Conservation (phyloP, 1,140 invertebrate genomes). For the Sminthurides bifidus region DNA sequence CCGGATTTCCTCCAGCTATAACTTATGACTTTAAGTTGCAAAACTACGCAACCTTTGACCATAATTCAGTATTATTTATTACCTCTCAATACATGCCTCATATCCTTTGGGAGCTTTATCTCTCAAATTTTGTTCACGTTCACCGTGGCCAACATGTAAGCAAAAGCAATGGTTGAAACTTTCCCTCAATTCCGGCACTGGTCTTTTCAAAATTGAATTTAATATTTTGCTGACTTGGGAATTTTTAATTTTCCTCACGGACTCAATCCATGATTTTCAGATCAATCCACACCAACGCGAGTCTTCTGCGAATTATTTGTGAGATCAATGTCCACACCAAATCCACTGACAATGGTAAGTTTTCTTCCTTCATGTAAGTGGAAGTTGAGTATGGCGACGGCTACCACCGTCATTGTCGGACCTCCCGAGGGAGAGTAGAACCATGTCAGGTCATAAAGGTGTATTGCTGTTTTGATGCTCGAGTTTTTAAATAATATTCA, state of each 20-base stretch:
- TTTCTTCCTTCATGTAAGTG: background rate
- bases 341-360: constrained; percentile 28
- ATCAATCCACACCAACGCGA: constrained; percentile 14
- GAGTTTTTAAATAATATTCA: no score
- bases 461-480: no score
- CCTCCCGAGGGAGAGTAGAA: no score
- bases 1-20: background rate
- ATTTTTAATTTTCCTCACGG: background rate
- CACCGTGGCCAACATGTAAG: background rate
- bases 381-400: no score
- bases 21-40: no score
- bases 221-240: background rate
- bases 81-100: no score
- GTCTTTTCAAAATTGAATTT: background rate
- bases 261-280: constrained; percentile 2
- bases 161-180: background rate
- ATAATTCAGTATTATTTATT: no score
- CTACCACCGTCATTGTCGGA: no score
- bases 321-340: constrained; percentile 15
- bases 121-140: background rate
- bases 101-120: no score
- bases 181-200: background rate
- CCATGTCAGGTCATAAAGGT: no score
- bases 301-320: constrained; percentile 23
- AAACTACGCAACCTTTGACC: no score